These are phyloP conservation scores for Cryptocheilus praepositus DNA, from an alignment of 2,888 invertebrate species.

Conservation along the genomic window DNA sequence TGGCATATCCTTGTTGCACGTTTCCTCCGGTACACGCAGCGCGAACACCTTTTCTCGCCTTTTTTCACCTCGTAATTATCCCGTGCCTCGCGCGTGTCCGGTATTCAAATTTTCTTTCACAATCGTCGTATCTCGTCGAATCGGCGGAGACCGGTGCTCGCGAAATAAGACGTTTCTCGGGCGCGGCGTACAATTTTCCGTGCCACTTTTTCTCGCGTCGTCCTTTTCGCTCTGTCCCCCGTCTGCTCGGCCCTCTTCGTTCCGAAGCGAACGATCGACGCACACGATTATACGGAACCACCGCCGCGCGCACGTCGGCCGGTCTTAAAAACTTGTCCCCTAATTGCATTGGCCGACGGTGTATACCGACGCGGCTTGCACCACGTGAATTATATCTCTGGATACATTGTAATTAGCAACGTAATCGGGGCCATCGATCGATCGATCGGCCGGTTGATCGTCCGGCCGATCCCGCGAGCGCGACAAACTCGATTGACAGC, in stretches of 20 bases:
- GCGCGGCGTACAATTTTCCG: no score
- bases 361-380: neutral
- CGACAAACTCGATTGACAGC: constrained; percentile 7
- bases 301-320: no score
- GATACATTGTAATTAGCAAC: constrained; percentile 4
- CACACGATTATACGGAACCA: no score
- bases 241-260: neutral
- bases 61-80: neutral
- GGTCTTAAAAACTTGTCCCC: constrained; percentile 6
- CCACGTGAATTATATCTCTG: constrained; percentile 1
- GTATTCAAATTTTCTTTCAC: no score
- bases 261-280: neutral
- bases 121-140: no score
- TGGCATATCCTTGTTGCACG: neutral
- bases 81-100: no score
- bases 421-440: constrained; percentile 4
- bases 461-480: neutral
- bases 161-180: no score
- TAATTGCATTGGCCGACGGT: neutral
- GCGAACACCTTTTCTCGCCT: neutral
- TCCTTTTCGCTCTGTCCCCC: neutral
- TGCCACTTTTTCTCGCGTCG: neutral
- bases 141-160: no score
- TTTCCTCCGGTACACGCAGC: constrained; percentile 7
- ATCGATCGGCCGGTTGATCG: no score